Evolutionary conservation across 2,888 invertebrate genomes (phyloP).

Genomic region (Automeris io): DNA sequence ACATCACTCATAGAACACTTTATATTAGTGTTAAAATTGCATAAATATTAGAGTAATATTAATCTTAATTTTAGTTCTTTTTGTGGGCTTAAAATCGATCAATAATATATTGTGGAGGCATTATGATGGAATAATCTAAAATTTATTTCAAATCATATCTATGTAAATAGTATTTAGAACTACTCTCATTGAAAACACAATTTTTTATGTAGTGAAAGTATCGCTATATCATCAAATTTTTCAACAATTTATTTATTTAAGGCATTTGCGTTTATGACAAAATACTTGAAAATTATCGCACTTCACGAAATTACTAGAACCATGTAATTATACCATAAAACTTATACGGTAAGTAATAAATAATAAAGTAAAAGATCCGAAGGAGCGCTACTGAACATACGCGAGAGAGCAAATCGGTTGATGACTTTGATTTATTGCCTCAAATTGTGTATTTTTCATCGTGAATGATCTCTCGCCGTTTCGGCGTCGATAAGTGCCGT

Average conservation of each 20-base stretch:
- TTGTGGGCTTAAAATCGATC: too few relatives aligned
- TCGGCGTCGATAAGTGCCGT: constrained; percentile 71
- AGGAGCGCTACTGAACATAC: constrained; percentile 45
- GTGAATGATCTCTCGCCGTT: constrained; percentile 60
- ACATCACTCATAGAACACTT: too few relatives aligned
- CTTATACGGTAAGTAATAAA: constrained; percentile 59
- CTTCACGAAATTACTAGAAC: constrained; percentile 18
- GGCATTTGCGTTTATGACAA: neutral
- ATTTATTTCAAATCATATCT: too few relatives aligned
- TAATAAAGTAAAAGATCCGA: constrained; percentile 56
- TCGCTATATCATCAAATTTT: constrained; percentile 11
- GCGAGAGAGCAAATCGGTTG: constrained; percentile 18
- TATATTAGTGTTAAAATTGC: too few relatives aligned
- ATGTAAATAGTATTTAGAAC: too few relatives aligned
- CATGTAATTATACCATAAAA: constrained; percentile 51
- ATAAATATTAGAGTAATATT: too few relatives aligned
- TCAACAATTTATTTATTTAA: constrained; percentile 10
- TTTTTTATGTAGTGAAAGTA: too few relatives aligned
- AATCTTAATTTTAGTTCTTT: too few relatives aligned
- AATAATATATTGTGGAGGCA: too few relatives aligned
- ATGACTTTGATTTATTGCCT: constrained; percentile 66
- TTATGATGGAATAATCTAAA: too few relatives aligned
- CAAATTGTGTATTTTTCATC: constrained; percentile 76
- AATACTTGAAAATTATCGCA: neutral
- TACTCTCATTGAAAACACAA: too few relatives aligned